Evolutionary conservation across 2,797 vertebrate genomes (phyloP).

Genomic region (Neostethus bicornis): DNA sequence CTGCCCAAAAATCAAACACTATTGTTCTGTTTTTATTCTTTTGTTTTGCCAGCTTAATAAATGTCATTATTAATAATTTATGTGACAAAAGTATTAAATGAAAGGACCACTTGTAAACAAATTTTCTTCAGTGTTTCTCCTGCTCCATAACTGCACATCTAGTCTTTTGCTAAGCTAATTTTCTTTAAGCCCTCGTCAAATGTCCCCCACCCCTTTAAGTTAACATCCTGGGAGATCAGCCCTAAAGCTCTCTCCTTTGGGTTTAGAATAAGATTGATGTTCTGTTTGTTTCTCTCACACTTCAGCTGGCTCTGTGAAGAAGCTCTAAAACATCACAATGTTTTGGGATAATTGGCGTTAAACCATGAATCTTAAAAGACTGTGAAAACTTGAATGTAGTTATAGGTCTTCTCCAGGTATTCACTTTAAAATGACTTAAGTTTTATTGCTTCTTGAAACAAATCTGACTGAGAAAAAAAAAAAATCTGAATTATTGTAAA

Average conservation of each 20-base stretch:
- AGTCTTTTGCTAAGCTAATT: conserved; percentile 52
- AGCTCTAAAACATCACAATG: conserved; percentile 44
- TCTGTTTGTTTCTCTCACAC: conserved; percentile 66
- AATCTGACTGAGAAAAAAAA: conserved; percentile 1
- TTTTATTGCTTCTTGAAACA: conserved; percentile 8
- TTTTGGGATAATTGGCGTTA: conserved; percentile 44
- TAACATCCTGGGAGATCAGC: conserved; percentile 57
- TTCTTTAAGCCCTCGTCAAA: conserved; percentile 62
- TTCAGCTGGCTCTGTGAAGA: conserved; percentile 46
- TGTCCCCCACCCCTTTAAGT: conserved; percentile 20
- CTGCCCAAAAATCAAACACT: background rate
- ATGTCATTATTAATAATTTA: background rate
- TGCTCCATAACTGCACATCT: conserved; percentile 42
- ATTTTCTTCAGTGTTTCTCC: background rate
- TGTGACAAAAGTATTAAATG: conserved; percentile 16
- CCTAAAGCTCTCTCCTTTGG: conserved; percentile 51
- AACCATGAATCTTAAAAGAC: conserved; percentile 32
- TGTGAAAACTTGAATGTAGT: conserved; percentile 18
- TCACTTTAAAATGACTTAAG: conserved; percentile 13
- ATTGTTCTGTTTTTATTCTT: no score
- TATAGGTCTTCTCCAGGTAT: conserved; percentile 14
- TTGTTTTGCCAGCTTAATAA: background rate
- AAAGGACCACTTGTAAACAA: conserved; percentile 20
- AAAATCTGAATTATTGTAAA: conserved; percentile 9
- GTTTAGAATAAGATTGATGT: conserved; percentile 64